Conservation (phyloP, 2,888 invertebrate genomes). For the Podotricha telesiphe region DNA sequence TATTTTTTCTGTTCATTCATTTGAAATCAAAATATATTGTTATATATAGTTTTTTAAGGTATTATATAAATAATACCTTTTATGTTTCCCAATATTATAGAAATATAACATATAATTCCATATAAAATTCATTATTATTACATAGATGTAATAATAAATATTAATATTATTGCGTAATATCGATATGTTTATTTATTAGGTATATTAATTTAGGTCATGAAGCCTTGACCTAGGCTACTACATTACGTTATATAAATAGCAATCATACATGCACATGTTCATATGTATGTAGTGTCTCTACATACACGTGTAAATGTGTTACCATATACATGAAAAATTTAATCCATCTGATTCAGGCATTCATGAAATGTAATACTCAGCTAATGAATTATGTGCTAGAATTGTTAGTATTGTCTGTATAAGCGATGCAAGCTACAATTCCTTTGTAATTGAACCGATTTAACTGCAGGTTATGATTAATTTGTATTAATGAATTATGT, state of each 20-base stretch:
- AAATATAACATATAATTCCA: too few relatives aligned
- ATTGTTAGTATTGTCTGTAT: slow-evolving; percentile 32
- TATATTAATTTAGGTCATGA: slow-evolving; percentile 44
- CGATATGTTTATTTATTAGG: slow-evolving; percentile 33
- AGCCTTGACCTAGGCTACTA: slow-evolving; percentile 45
- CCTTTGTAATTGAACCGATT: slow-evolving; percentile 16
- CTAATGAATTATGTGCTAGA: slow-evolving; percentile 37
- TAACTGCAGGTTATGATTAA: slow-evolving; percentile 17
- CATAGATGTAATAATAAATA: not conserved
- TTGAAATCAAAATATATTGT: not conserved
- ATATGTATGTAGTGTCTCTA: not conserved
- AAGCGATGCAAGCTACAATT: slow-evolving; percentile 27
- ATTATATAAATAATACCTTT: not conserved
- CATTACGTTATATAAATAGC: slow-evolving; percentile 36
- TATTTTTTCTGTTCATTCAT: too few relatives aligned
- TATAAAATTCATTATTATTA: too few relatives aligned
- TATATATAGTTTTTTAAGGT: too few relatives aligned
- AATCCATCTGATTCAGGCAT: slow-evolving; percentile 36
- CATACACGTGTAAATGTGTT: not conserved
- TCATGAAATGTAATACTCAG: slow-evolving; percentile 32
- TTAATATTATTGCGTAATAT: slow-evolving; percentile 25
- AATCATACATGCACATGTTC: slow-evolving; percentile 14
- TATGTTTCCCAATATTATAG: not conserved
- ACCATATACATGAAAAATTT: slow-evolving; percentile 27
- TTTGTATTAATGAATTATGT: not conserved